Conservation (phyloP, 2,797 vertebrate species). For the Myotis findleyi region DNA sequence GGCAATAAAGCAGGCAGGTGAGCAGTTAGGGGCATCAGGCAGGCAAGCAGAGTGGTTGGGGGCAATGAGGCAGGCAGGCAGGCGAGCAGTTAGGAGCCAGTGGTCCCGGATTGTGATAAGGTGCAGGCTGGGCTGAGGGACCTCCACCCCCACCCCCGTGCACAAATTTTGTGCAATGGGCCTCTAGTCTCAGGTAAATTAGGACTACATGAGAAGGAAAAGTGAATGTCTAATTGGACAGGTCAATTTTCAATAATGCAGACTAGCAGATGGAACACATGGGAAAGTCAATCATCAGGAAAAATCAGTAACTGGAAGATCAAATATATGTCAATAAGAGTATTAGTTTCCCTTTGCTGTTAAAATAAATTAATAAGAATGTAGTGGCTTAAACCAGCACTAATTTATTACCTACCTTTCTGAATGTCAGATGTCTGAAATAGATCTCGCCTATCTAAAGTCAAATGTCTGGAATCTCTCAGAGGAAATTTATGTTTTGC, state of each 20-base stretch:
- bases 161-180: too few relatives aligned
- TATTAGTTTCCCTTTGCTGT: background rate
- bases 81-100: too few relatives aligned
- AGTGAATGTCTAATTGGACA: background rate
- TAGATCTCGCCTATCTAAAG: background rate
- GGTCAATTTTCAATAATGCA: background rate
- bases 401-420: background rate
- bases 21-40: too few relatives aligned
- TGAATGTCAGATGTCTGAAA: background rate
- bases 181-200: background rate
- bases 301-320: background rate
- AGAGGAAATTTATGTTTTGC: background rate
- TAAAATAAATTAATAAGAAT: background rate
- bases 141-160: too few relatives aligned
- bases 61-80: too few relatives aligned
- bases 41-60: too few relatives aligned
- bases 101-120: too few relatives aligned
- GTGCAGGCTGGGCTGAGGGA: too few relatives aligned
- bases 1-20: too few relatives aligned
- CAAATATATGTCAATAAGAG: background rate
- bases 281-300: background rate
- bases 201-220: background rate
- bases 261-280: background rate
- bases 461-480: background rate
- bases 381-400: background rate